Percentiles rank a stretch among this genome's conserved stretches.
These are phyloP conservation scores for Argopecten irradians DNA, from an alignment of 1,140 invertebrate genomes.

Conservation along the genomic window DNA sequence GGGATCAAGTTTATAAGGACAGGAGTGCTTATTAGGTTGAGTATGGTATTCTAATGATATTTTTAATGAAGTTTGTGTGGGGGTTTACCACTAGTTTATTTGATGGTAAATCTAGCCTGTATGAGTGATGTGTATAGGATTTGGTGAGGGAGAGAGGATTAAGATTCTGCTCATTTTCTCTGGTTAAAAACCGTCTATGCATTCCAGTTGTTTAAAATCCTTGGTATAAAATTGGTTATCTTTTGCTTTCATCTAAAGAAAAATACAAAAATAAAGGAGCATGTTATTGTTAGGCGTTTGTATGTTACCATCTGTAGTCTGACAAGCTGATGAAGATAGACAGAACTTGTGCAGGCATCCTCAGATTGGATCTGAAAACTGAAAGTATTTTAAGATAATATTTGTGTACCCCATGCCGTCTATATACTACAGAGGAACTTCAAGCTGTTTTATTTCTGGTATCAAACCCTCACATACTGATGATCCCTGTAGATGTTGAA, in stretches of 20 bases:
- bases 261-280: not conserved
- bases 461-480: too few relatives aligned
- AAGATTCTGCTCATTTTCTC: too few relatives aligned
- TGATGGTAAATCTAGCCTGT: too few relatives aligned
- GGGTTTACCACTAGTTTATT: too few relatives aligned
- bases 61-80: too few relatives aligned
- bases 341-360: not conserved
- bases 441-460: not conserved
- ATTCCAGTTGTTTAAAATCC: not conserved
- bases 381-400: slow-evolving; percentile 3
- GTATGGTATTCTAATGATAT: too few relatives aligned
- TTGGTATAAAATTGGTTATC: not conserved
- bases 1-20: too few relatives aligned
- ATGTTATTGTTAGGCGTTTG: not conserved
- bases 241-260: not conserved
- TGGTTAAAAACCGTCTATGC: too few relatives aligned
- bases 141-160: too few relatives aligned
- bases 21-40: too few relatives aligned
- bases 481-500: too few relatives aligned
- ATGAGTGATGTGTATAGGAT: too few relatives aligned
- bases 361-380: not conserved
- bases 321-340: not conserved
- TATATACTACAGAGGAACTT: not conserved
- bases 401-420: not conserved
- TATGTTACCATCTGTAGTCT: not conserved